Evolutionary conservation across 2,113 vertebrate genomes (phyloP).

Genomic region (Gyps fulvus): DNA sequence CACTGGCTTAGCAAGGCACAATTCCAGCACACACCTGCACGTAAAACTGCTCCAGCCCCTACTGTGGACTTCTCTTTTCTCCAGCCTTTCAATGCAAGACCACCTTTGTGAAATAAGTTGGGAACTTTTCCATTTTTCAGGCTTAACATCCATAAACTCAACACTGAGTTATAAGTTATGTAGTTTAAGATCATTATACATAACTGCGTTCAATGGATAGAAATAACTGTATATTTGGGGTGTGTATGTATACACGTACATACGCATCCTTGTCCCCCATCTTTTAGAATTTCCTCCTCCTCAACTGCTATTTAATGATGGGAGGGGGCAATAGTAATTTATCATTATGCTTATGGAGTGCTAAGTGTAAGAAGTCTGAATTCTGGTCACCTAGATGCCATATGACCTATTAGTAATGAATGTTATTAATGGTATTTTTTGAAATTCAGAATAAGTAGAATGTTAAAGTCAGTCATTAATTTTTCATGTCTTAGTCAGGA

Average conservation of each 20-base stretch:
- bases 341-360: not conserved
- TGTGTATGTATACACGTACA: accelerated
- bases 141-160: not conserved
- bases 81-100: not conserved
- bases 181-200: not conserved
- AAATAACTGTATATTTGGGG: not conserved
- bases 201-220: not conserved
- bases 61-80: not conserved
- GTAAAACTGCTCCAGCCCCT: not conserved
- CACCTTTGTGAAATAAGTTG: not conserved
- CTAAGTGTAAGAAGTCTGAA: not conserved
- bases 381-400: not conserved
- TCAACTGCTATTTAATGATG: not conserved
- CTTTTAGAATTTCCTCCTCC: not conserved
- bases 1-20: not conserved
- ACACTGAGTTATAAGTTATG: not conserved
- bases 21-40: not conserved
- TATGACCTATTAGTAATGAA: not conserved
- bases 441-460: not conserved
- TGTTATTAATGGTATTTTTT: not conserved
- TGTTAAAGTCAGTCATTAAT: not conserved
- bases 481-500: not conserved
- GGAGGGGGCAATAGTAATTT: not conserved
- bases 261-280: not conserved
- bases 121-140: not conserved